Evolutionary conservation across 2,797 vertebrate genomes (phyloP), one percentile per base, ranked within the genome.

Genomic region (Halcyon badia): DNA sequence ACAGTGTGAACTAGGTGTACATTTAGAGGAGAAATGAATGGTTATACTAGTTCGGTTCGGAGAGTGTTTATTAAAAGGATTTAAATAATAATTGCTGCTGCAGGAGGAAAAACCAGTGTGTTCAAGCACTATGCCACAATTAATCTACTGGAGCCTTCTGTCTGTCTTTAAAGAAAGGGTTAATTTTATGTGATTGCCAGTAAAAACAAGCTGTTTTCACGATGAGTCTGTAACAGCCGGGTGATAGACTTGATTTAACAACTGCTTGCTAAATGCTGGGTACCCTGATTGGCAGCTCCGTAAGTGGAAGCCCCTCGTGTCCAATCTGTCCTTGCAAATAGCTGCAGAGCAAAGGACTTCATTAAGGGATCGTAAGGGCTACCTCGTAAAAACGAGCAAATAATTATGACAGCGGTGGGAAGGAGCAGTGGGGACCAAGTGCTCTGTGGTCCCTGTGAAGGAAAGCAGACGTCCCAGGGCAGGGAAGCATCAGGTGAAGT

Each of bases 401-500:
- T 93, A 96, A 97, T 97, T 96, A 84, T 17, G 4, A 25, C 14
- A 25, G 41, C 1, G 1, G 80, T 16, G 66, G 91, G 90, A 91
- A 96, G 92, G 85, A 97, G 86, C 8, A 8, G 86, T 96, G 94
- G 71, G 15, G 17, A 71, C 20, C 1, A 7, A 73, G 81, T 1
- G 25, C 66, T 83, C 75, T 72, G 83, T 28, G 88, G 80, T 79
- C 52, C 57, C 87, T 0, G 3, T 96, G 95, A 97, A 92, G 94
- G 94, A 96, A 97, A 94, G 92, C 97, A 97, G 96, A 96, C 25
- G 44, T 94, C 92, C 62, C 77, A 76, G 81, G 86, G 68, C 75
- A 87, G 72, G 94, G 96, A 87, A 89, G 94, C 86, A 31, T 87
- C 97, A 97, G 95, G 97, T 97, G 96, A 97, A 97, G 82, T 87